phyloP scores from a whole-genome alignment of 2,797 vertebrate genomes.

The Aselliscus stoliczkanus region DNA sequence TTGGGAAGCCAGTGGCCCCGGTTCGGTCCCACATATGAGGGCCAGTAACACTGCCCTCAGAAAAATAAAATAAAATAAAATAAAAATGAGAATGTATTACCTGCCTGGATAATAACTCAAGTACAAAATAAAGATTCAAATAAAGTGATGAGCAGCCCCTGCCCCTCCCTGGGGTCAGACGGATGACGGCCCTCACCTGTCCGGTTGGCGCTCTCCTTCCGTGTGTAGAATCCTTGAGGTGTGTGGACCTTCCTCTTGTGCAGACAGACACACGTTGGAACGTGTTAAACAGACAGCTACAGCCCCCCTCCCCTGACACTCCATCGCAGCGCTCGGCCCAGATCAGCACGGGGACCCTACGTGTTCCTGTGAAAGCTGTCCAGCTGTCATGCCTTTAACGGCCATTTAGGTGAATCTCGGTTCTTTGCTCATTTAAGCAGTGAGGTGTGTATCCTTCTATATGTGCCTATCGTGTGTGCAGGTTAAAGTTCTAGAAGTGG shows the following conservation, averaged over 20 bases:
- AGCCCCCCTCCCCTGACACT: too few species aligned
- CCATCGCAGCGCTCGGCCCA: fast-evolving
- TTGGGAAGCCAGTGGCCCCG: too few species aligned
- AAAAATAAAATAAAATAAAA: too few species aligned
- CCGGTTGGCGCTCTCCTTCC: background rate
- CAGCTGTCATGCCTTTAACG: background rate
- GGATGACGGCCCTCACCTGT: background rate
- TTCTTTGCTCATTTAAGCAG: background rate
- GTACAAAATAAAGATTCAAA: background rate
- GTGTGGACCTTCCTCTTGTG: fast-evolving
- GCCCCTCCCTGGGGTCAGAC: too few species aligned
- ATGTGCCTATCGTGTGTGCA: background rate
- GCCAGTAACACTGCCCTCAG: too few species aligned
- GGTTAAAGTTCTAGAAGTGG: background rate
- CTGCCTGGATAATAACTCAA: background rate
- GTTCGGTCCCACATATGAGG: too few species aligned
- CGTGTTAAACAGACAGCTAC: fast-evolving
- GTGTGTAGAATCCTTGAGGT: background rate
- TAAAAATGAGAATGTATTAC: background rate
- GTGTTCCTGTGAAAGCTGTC: too few species aligned
- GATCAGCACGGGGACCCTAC: background rate
- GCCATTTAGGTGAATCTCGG: background rate
- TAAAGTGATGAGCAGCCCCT: too few species aligned
- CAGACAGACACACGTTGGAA: background rate
- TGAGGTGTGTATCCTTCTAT: too few species aligned